Base-by-base conservation (phyloP, 2,888 invertebrate genomes). In the Sminthurinus aureus region DNA sequence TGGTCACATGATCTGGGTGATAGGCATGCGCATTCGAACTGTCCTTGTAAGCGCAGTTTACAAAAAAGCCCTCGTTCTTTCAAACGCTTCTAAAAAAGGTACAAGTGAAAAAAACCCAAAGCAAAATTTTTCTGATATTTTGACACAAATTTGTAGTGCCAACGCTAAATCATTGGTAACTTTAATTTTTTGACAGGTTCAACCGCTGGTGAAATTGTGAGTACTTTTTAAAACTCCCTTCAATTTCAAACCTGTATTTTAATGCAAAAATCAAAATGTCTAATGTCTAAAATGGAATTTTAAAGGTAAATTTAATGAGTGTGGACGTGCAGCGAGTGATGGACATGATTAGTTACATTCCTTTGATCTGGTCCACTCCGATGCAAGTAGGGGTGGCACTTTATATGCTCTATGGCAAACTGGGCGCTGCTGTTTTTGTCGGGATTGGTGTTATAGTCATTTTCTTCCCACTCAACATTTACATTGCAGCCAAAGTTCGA, bases 391-490 rank as follows among this genome's bases (percentile, higher is more conserved):
- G 92, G 3, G 90, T 98, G 64, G 95, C 96, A 0, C 90, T 98
- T 76, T 96, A 95, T 90, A 96, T 96, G 91, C 91, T 97, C 12
- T 97, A 95, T 95, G 93, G 93, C 18, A 93, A 94, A 86, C 90
- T 96, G 26, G 96, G 96, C 22, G 83, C 85, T 8, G 66, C 98
- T 0, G 96, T 98, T 0, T 90, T 99, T 12, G 96, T 98, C 78
- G 98, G 98, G n/a, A 91, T 99, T 78, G 95, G 95, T 4, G 95
- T 98, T 67, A 96, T 99, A 95, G 94, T 98, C 76, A 93, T 98
- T 79, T 92, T 98, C 83, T 96, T 99, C 86, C 97, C 97, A 0
- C 92, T 97, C 13, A 98, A 98, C 90, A 96, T 95, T 18, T 92
- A 95, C 81, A 94, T 97, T 87, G 97, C 96, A 0, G 95, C 94